phyloP scores from a whole-genome alignment of 2,888 invertebrate species.

The Lasius platythorax region DNA sequence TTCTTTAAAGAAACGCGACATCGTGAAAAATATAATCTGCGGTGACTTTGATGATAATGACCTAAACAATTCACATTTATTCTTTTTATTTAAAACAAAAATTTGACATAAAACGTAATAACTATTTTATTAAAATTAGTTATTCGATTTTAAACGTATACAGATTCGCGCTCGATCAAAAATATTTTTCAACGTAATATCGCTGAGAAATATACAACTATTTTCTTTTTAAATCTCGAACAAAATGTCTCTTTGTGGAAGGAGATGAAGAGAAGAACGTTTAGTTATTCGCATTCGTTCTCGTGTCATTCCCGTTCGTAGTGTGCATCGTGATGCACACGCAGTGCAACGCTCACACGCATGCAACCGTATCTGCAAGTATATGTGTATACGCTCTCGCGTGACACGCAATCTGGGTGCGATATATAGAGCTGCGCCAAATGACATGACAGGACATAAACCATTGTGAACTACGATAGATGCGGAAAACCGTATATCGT shows the following conservation, averaged over 20 bases:
- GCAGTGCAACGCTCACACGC: neutral
- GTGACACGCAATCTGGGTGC: slow-evolving; percentile 15
- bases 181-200: neutral
- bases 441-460: slow-evolving; percentile 47
- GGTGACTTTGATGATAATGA: neutral
- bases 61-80: neutral
- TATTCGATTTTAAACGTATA: neutral
- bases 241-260: neutral
- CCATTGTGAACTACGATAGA: slow-evolving; percentile 27
- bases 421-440: slow-evolving; percentile 27
- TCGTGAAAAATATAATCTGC: neutral
- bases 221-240: neutral
- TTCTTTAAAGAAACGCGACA: neutral
- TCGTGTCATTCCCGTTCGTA: slow-evolving; percentile 9
- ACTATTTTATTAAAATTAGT: slow-evolving; percentile 17
- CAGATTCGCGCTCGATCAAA: neutral
- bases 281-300: slow-evolving; percentile 44
- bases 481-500: neutral
- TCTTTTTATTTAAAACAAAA: slow-evolving; percentile 1
- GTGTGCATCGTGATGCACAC: neutral
- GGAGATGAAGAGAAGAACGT: slow-evolving; percentile 8
- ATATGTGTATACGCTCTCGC: neutral
- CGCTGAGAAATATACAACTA: neutral
- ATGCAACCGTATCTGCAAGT: neutral
- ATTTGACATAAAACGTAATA: neutral